Evolutionary conservation across 2,113 vertebrate species (phyloP).

Genomic region (Sylvilagus bachmani): DNA sequence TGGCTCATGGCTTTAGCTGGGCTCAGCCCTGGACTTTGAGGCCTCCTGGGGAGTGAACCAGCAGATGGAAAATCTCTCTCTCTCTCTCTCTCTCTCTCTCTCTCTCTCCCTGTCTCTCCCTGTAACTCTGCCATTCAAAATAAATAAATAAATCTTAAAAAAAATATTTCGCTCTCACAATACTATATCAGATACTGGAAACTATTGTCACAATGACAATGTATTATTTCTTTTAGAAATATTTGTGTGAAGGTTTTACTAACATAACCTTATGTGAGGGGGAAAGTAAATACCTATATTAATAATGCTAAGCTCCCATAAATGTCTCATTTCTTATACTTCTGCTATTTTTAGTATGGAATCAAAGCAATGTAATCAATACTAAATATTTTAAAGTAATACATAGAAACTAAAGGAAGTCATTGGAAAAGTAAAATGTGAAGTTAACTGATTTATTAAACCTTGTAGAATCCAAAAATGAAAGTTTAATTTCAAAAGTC

Average conservation of each 20-base stretch:
- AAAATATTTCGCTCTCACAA: not conserved
- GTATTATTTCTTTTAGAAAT: not conserved
- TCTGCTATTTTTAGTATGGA: not conserved
- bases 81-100: too few species aligned
- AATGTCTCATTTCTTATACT: not conserved
- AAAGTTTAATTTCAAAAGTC: not conserved
- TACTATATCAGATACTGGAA: too few species aligned
- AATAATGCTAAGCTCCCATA: not conserved
- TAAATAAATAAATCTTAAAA: too few species aligned
- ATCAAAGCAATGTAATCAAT: not conserved
- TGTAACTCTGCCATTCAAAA: too few species aligned
- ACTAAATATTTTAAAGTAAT: conserved; percentile 21
- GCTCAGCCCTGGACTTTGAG: too few species aligned
- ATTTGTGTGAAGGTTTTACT: not conserved
- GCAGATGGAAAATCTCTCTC: too few species aligned
- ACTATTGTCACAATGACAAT: too few species aligned
- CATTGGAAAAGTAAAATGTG: not conserved
- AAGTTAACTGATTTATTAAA: not conserved
- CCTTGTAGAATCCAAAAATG: not conserved
- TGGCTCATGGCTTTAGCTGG: too few species aligned
- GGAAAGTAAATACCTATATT: not conserved
- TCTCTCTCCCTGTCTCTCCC: too few species aligned
- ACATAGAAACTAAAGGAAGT: not conserved
- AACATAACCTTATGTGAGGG: not conserved
- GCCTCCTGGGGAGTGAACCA: too few species aligned